Evolutionary conservation across 2,113 vertebrate genomes (phyloP).

Genomic region (Alouatta palliata): DNA sequence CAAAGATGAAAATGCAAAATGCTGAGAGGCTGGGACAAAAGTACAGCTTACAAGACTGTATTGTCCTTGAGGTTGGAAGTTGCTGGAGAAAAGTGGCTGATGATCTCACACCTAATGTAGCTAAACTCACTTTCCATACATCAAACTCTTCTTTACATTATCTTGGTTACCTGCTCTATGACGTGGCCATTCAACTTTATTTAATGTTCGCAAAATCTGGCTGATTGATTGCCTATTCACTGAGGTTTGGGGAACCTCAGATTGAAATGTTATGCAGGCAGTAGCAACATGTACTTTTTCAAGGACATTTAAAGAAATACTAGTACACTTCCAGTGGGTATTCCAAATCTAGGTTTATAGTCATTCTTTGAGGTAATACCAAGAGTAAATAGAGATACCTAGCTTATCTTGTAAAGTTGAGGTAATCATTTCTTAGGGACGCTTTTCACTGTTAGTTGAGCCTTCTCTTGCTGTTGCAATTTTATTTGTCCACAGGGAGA

Average conservation of each 20-base stretch:
- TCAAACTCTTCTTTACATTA: conserved; percentile 66
- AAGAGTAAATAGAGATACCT: conserved; percentile 73
- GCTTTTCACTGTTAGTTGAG: conserved; percentile 47
- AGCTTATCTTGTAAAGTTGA: conserved; percentile 68
- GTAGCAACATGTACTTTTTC: conserved; percentile 65
- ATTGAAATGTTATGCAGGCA: conserved; percentile 66
- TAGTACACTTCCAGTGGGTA: conserved; percentile 38
- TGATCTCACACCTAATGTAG: not conserved
- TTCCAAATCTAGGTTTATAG: conserved; percentile 51
- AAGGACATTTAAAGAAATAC: conserved; percentile 52
- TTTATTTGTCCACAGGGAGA: conserved; percentile 69
- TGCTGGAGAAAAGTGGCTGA: conserved; percentile 46
- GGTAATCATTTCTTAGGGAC: conserved; percentile 54
- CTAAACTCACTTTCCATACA: conserved; percentile 27
- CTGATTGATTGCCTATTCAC: conserved; percentile 71
- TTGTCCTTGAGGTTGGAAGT: not conserved
- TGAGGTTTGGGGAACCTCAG: conserved; percentile 58
- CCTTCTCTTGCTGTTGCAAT: conserved; percentile 66
- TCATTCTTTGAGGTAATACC: conserved; percentile 67
- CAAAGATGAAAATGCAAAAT: not conserved
- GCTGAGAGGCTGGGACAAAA: not conserved
- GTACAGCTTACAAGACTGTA: not conserved
- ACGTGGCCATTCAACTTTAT: conserved; percentile 43
- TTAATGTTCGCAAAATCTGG: conserved; percentile 65
- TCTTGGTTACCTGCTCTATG: conserved; percentile 56